phyloP scores from a whole-genome alignment of 2,113 vertebrate species.

The Takifugu flavidus region DNA sequence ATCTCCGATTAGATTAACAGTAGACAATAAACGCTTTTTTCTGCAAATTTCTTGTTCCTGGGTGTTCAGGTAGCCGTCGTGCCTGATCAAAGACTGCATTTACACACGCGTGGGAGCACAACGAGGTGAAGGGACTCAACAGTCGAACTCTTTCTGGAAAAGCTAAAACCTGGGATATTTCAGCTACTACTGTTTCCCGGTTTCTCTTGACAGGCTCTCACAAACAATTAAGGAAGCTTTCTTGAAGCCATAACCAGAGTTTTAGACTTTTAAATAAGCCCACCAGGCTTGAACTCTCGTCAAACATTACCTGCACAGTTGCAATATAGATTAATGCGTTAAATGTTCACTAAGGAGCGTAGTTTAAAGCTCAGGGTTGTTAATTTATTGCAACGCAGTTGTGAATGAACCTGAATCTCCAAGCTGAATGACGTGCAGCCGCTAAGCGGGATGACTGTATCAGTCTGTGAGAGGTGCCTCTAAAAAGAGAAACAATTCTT shows the following conservation, averaged over 20 bases:
- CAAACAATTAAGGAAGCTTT: constrained; percentile 3
- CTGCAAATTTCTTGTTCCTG: no score
- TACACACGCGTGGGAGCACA: neutral
- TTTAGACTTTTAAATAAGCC: constrained; percentile 17
- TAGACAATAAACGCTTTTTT: no score
- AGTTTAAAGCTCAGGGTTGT: constrained; percentile 28
- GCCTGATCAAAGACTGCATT: constrained; percentile 5
- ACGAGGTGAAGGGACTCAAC: no score
- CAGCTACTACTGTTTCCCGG: neutral
- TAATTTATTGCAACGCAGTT: constrained; percentile 28
- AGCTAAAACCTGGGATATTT: neutral
- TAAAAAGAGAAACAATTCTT: constrained; percentile 53
- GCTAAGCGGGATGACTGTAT: constrained; percentile 33
- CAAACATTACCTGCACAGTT: constrained; percentile 7
- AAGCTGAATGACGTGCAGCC: neutral
- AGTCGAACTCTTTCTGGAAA: neutral
- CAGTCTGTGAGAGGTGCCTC: constrained; percentile 36
- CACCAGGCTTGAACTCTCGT: constrained; percentile 1
- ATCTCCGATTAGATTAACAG: neutral
- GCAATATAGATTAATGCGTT: constrained; percentile 18
- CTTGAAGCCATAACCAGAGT: constrained; percentile 1
- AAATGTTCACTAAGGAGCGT: constrained; percentile 18
- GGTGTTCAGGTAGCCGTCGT: neutral
- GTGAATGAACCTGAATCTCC: constrained; percentile 42
- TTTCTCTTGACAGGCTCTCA: neutral